Base-by-base conservation (phyloP, 2,797 vertebrate species). In the Allobates femoralis region DNA sequence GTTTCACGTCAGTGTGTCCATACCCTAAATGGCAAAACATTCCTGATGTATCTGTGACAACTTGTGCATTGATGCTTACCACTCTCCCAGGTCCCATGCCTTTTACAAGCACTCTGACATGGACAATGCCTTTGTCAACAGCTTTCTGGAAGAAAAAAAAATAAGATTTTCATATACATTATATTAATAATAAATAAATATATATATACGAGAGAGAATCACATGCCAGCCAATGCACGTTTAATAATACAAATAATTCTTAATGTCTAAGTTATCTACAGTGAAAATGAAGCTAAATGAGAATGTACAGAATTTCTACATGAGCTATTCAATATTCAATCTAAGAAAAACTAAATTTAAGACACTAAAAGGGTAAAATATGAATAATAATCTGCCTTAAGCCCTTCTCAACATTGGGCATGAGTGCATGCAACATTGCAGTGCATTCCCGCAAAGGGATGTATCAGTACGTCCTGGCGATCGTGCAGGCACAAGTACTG, bases 1-100 rank as follows among this genome's bases (percentile, higher is more conserved):
- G n/a, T n/a, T n/a, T n/a, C n/a, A n/a, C n/a, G n/a, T n/a, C n/a
- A n/a, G n/a, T n/a, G n/a, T n/a, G n/a, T n/a, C n/a, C n/a, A n/a
- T n/a, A n/a, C n/a, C n/a, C n/a, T n/a, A 15, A 18, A 53, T 53
- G 51, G 12, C 16, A 53, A 3, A 53, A 15, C 51, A 53, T 12
- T 53, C 15, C 51, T 18, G 16, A 18, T 53, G 51, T n/a, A n/a
- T 53, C 51, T 2, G 51, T 53, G 51, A 53, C 16, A 18, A 15
- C 16, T 15, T 53, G 16, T 53, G 15, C 15, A 53, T 15, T 53
- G 16, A 18, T 74, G 93, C 96, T 93, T 91, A 99, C 98, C 95
- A 94, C 88, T 85, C 98, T 96, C 80, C 98, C 98, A 0, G 96
- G 97, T 74, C 98, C 98, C 46, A 99, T 91, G 87, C 98, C 98